phyloP scores from a whole-genome alignment of 1,140 invertebrate genomes.

The Caenorhabditis remanei region DNA sequence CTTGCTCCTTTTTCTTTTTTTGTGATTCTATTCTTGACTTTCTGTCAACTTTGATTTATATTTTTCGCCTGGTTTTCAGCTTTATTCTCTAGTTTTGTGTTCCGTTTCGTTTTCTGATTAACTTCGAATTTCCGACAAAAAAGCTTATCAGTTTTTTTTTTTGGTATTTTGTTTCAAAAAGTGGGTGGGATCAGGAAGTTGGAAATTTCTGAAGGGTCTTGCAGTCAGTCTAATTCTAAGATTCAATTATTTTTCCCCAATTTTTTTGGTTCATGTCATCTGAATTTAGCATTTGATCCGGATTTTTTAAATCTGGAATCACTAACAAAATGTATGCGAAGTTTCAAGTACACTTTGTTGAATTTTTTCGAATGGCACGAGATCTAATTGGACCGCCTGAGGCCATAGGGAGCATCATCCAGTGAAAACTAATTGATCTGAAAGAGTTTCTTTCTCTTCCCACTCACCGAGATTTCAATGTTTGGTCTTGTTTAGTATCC shows the following conservation, averaged over 20 bases:
- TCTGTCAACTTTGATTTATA: background rate
- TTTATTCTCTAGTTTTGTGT: background rate
- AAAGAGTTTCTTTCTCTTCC: constrained; percentile 10
- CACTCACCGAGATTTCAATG: background rate
- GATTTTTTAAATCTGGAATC: no score
- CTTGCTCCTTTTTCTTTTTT: background rate
- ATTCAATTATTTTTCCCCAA: no score
- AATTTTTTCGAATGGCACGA: background rate
- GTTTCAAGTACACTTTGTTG: background rate
- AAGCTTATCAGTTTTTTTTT: no score
- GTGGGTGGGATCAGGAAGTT: no score
- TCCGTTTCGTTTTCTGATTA: background rate
- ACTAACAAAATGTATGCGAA: no score
- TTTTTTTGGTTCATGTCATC: no score
- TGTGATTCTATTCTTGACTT: no score
- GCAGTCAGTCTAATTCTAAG: no score
- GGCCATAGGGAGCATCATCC: background rate
- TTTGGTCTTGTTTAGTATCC: background rate
- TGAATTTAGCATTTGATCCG: no score
- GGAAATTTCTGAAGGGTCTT: no score
- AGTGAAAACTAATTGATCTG: constrained; percentile 3
- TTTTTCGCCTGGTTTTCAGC: background rate
- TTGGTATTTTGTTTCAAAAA: no score
- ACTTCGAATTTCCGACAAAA: no score
- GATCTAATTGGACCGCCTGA: constrained; percentile 13